Evolutionary conservation across 2,113 vertebrate genomes (phyloP).

Genomic region (Corydoras maculifer): DNA sequence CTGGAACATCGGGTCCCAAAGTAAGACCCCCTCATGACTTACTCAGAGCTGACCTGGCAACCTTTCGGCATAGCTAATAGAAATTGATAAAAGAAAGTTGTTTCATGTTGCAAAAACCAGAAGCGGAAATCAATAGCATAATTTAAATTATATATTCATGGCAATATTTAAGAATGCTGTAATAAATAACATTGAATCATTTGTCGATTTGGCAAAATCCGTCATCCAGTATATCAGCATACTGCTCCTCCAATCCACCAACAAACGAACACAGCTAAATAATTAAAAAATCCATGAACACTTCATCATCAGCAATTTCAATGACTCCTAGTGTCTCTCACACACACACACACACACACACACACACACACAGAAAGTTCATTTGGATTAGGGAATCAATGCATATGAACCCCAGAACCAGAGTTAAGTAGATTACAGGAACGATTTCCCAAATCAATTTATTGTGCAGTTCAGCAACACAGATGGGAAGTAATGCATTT

Average conservation of each 20-base stretch:
- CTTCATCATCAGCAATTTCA: neutral
- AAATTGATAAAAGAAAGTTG: neutral
- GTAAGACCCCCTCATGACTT: constrained; percentile 34
- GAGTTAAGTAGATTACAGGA: constrained; percentile 65
- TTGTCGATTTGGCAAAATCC: too few relatives aligned
- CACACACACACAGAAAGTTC: neutral
- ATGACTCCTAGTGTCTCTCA: neutral
- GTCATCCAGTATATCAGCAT: too few relatives aligned
- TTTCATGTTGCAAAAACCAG: too few relatives aligned
- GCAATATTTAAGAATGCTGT: too few relatives aligned
- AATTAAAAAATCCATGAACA: constrained; percentile 22
- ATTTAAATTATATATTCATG: too few relatives aligned
- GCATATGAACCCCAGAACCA: constrained; percentile 52
- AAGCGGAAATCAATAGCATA: too few relatives aligned
- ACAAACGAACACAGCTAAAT: too few relatives aligned
- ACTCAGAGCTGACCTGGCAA: constrained; percentile 49
- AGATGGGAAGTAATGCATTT: constrained; percentile 59
- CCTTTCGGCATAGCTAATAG: constrained; percentile 43
- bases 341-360: constrained; percentile 10
- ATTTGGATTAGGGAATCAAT: constrained; percentile 60
- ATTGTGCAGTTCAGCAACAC: constrained; percentile 54
- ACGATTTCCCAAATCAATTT: constrained; percentile 64
- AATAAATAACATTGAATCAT: too few relatives aligned
- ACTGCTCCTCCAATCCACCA: too few relatives aligned
- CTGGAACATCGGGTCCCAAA: constrained; percentile 33